These are phyloP conservation scores for Ophiothrix spiculata DNA, from an alignment of 35 echinoderm and acorn worm species.

Conservation along the genomic window DNA sequence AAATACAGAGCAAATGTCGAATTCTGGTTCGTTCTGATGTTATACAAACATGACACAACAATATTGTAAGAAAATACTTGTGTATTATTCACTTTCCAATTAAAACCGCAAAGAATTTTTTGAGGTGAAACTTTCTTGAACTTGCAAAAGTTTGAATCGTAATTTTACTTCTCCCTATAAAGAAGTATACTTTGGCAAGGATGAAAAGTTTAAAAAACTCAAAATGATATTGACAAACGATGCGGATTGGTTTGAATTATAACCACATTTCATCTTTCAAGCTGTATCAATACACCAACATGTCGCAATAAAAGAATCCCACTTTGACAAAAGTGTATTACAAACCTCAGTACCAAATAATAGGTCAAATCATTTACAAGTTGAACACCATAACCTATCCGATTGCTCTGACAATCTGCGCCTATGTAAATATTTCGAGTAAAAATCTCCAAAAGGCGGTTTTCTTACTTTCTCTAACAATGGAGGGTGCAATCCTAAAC, in stretches of 20 bases:
- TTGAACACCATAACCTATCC: conserved; percentile 12
- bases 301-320: conserved; percentile 3
- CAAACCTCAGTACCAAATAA: not conserved
- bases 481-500: not conserved
- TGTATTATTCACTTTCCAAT: not conserved
- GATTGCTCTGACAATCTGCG: not conserved
- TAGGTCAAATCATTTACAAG: conserved; percentile 5
- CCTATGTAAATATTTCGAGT: conserved; percentile 1
- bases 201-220: not conserved
- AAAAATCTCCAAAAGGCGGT: conserved; percentile 2
- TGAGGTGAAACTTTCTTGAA: conserved; percentile 5
- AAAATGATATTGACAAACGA: not conserved
- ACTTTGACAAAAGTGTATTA: not conserved
- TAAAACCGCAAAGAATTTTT: not conserved
- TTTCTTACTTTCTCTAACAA: conserved; percentile 1
- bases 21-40: not conserved
- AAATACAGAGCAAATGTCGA: not conserved
- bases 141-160: not conserved
- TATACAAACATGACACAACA: not conserved
- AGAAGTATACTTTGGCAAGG: not conserved
- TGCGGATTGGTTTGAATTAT: not conserved
- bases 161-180: not conserved
- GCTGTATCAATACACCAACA: conserved; percentile 12
- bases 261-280: not conserved
- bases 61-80: not conserved